These are phyloP conservation scores for Darevskia nairensis DNA, from an alignment of 2,797 vertebrate species.

Conservation along the genomic window DNA sequence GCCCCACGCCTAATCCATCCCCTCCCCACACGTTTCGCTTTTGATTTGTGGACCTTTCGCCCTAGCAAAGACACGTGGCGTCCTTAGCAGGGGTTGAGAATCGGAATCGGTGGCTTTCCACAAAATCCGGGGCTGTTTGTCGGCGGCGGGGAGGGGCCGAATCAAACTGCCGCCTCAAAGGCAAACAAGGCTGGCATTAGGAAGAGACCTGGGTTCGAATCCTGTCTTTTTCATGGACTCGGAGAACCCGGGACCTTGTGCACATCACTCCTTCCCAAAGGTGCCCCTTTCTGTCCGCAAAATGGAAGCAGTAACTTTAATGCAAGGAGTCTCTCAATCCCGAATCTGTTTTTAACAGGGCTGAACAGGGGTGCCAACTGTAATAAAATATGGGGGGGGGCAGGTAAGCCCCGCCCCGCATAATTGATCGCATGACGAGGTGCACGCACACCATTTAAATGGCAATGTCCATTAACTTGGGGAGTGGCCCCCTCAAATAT, in stretches of 20 bases:
- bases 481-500: no score
- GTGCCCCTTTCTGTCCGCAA: background rate
- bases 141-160: background rate
- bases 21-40: background rate
- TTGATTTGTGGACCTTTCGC: slow-evolving; percentile 39
- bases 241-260: background rate
- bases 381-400: no score
- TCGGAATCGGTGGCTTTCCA: background rate
- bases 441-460: no score
- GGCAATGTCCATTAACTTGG: no score
- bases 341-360: background rate
- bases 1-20: slow-evolving; percentile 1
- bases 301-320: background rate
- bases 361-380: no score
- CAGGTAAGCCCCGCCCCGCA: no score
- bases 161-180: no score
- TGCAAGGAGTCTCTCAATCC: no score
- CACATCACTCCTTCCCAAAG: background rate
- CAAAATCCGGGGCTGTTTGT: background rate
- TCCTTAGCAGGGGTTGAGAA: background rate
- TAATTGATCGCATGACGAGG: no score
- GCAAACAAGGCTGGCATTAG: background rate
- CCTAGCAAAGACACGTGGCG: background rate
- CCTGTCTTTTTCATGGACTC: background rate
- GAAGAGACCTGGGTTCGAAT: background rate